Percentiles rank a stretch among this genome's conserved stretches.
phyloP scores from a whole-genome alignment of 1,140 invertebrate species.

The Magallana gigas region DNA sequence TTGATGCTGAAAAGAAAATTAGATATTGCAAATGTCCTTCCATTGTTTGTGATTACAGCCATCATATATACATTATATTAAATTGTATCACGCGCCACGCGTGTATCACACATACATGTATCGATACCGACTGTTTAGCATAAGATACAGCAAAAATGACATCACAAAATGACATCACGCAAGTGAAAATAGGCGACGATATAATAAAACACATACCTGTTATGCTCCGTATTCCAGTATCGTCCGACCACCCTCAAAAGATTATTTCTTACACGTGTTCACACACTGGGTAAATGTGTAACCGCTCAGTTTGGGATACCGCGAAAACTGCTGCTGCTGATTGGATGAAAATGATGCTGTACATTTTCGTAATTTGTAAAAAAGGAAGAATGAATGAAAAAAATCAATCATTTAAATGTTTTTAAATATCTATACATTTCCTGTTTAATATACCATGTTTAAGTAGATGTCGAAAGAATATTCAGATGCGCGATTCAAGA shows the following conservation, averaged over 20 bases:
- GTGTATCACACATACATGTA: background rate
- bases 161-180: background rate
- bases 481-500: background rate
- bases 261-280: background rate
- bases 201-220: background rate
- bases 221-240: background rate
- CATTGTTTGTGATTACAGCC: background rate
- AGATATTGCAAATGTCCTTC: background rate
- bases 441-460: background rate
- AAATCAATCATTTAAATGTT: background rate
- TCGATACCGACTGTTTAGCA: background rate
- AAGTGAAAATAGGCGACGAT: background rate
- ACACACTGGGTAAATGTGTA: background rate
- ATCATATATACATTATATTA: background rate
- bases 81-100: background rate
- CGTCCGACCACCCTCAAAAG: background rate
- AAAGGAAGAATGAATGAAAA: background rate
- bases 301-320: background rate
- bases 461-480: background rate
- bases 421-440: background rate
- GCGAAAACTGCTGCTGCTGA: conserved; percentile 10
- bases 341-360: conserved; percentile 11
- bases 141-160: background rate
- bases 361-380: conserved; percentile 6
- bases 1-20: background rate